Percentiles rank a stretch among this genome's conserved stretches.
These are phyloP conservation scores for Teleiodes luculella DNA, from an alignment of 2,888 invertebrate genomes.

Conservation along the genomic window DNA sequence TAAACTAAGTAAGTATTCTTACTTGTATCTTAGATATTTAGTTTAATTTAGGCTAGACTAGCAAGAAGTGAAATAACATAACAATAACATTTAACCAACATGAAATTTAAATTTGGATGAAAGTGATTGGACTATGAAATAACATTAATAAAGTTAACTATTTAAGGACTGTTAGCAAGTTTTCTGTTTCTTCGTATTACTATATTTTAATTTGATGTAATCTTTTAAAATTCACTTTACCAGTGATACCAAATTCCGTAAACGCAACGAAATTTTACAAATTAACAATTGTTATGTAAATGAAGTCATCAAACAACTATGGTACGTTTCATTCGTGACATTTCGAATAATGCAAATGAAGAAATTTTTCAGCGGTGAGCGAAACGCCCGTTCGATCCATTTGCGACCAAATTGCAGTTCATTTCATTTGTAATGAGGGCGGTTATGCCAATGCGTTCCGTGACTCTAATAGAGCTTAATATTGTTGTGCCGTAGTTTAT, in stretches of 20 bases:
- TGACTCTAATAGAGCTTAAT: slow-evolving; percentile 57
- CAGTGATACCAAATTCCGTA: neutral
- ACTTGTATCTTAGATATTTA: too few species aligned
- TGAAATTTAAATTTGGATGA: too few species aligned
- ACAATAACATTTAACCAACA: too few species aligned
- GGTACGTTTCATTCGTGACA: slow-evolving; percentile 33
- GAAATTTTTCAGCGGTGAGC: slow-evolving; percentile 47
- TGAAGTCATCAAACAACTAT: slow-evolving; percentile 33
- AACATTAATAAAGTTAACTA: too few species aligned
- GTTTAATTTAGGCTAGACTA: too few species aligned
- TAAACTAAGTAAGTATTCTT: too few species aligned
- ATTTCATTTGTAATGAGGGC: slow-evolving; percentile 59
- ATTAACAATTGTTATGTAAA: slow-evolving; percentile 21
- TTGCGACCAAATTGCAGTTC: slow-evolving; percentile 62
- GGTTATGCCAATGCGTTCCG: slow-evolving; percentile 49
- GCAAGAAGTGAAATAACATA: too few species aligned
- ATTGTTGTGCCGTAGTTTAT: slow-evolving; percentile 46
- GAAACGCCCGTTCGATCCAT: slow-evolving; percentile 49
- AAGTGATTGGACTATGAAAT: too few species aligned
- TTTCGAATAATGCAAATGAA: slow-evolving; percentile 52
- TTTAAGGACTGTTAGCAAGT: too few species aligned
- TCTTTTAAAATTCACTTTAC: too few species aligned
- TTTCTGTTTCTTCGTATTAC: too few species aligned
- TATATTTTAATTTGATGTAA: too few species aligned
- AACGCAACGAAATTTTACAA: slow-evolving; percentile 13